Evolutionary conservation across 2,888 invertebrate genomes (phyloP).

Genomic region (Clanis bilineata): DNA sequence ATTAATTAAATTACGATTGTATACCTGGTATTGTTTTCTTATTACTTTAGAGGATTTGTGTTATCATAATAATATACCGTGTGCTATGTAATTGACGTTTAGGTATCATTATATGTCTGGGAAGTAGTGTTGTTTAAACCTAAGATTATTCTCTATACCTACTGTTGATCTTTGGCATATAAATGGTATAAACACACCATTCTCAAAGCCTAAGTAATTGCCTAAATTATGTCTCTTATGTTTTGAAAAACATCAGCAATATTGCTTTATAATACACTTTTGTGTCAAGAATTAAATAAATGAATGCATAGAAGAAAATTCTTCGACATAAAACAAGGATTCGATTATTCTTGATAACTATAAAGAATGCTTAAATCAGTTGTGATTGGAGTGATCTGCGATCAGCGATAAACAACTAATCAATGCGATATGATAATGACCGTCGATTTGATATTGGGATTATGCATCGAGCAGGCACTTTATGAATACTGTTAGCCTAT

Average conservation of each 20-base stretch:
- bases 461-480: conserved; percentile 30
- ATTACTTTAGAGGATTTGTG: neutral
- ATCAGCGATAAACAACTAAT: conserved; percentile 47
- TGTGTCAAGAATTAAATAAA: too few relatives aligned
- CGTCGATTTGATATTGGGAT: conserved; percentile 42
- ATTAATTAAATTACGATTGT: conserved; percentile 7
- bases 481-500: conserved; percentile 33
- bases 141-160: too few relatives aligned
- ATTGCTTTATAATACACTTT: too few relatives aligned
- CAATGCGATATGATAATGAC: conserved; percentile 43
- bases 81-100: neutral
- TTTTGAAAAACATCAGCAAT: too few relatives aligned
- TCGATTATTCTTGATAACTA: neutral
- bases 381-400: conserved; percentile 35
- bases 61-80: conserved; percentile 9
- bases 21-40: conserved; percentile 9
- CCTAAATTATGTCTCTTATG: too few relatives aligned
- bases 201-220: too few relatives aligned
- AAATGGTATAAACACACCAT: too few relatives aligned
- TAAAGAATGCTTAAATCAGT: conserved; percentile 23
- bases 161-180: too few relatives aligned
- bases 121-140: too few relatives aligned
- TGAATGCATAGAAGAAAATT: neutral
- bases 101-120: neutral
- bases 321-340: neutral